These are phyloP conservation scores for Eilema depressum DNA, from an alignment of 2,888 invertebrate species.

Conservation along the genomic window DNA sequence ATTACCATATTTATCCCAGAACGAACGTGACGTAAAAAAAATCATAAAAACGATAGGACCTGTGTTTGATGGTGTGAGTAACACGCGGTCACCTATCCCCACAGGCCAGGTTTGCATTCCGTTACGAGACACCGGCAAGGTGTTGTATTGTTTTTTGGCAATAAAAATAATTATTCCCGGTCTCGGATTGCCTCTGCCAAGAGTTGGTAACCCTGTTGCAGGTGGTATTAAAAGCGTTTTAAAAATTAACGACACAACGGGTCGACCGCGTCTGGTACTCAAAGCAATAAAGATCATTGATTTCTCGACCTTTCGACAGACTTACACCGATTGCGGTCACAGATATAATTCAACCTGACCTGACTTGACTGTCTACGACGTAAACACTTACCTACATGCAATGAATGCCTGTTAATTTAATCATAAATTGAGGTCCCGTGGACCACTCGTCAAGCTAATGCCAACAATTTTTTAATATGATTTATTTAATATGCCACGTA, in stretches of 20 bases:
- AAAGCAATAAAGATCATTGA: background rate
- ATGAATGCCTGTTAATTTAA: background rate
- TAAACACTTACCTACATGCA: background rate
- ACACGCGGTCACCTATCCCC: no score
- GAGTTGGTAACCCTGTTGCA: background rate
- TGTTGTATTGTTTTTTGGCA: no score
- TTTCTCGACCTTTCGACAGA: background rate
- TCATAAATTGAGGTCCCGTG: background rate
- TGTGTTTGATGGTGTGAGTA: background rate
- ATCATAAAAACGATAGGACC: no score
- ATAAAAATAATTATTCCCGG: background rate
- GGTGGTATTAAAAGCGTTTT: background rate
- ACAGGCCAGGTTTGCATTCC: no score
- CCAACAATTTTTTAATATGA: no score
- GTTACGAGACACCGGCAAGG: no score
- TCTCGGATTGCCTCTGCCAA: background rate
- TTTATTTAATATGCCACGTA: no score
- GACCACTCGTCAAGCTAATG: background rate
- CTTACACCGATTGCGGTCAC: conserved; percentile 1
- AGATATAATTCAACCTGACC: background rate
- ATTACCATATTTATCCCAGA: no score
- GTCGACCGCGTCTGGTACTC: background rate
- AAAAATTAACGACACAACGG: background rate
- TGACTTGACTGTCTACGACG: background rate
- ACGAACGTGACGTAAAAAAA: no score